A percentile compares a stretch with the other conserved stretches of the same genome.
These are phyloP conservation scores for Melanocharis versteri DNA, from an alignment of 2,113 vertebrate species.

Conservation along the genomic window DNA sequence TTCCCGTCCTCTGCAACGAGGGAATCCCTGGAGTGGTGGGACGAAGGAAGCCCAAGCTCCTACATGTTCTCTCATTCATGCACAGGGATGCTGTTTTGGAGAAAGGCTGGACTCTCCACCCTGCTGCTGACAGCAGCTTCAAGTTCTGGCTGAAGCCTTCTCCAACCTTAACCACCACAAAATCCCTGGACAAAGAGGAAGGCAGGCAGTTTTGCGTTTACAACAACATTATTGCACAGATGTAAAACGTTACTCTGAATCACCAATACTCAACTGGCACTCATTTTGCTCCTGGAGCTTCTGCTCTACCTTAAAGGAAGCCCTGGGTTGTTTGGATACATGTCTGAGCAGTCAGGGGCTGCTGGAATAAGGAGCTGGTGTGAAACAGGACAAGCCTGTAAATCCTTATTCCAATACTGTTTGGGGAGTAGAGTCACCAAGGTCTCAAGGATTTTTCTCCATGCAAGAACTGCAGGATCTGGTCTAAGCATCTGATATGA, in stretches of 20 bases:
- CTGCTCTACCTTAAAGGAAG: neutral
- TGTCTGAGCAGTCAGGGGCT: neutral
- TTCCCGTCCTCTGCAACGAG: neutral
- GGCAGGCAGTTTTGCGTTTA: neutral
- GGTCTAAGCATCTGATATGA: neutral
- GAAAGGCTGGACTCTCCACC: neutral
- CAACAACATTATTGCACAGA: neutral
- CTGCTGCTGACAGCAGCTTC: neutral
- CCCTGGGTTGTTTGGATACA: neutral
- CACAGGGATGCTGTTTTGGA: neutral
- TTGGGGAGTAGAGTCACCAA: neutral
- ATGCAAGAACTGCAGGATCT: neutral
- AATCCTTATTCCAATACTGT: neutral
- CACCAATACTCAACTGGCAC: fast-evolving
- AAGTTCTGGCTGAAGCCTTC: neutral
- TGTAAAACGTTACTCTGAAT: neutral
- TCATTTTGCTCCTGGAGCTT: neutral
- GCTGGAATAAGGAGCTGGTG: neutral
- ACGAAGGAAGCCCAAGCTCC: neutral
- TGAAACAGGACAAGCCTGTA: neutral
- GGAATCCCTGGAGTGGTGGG: neutral
- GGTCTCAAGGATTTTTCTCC: neutral
- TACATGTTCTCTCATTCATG: neutral
- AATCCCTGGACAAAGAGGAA: neutral
- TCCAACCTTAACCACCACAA: fast-evolving